These are phyloP conservation scores for Crax fasciolata DNA, from an alignment of 2,797 vertebrate species.

Conservation along the genomic window DNA sequence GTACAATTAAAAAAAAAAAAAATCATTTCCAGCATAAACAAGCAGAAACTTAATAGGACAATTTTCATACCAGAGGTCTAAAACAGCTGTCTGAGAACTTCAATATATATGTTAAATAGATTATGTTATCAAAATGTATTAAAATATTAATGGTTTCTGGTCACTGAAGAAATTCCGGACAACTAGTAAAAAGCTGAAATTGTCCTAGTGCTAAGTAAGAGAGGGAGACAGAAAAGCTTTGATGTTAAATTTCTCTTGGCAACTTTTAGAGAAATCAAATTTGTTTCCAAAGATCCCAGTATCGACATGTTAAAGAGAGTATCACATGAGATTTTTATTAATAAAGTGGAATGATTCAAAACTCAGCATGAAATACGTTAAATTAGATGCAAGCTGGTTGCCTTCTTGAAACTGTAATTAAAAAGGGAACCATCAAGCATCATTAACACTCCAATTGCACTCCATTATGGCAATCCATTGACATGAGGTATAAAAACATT, in stretches of 20 bases:
- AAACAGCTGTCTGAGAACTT: not conserved
- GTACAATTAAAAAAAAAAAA: not conserved
- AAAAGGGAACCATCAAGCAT: not conserved
- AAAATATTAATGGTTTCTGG: not conserved
- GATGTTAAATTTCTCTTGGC: not conserved
- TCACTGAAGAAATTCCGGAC: not conserved
- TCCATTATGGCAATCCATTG: not conserved
- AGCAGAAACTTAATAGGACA: not conserved
- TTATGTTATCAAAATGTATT: not conserved
- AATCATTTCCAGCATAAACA: not conserved
- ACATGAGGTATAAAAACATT: not conserved
- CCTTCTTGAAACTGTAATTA: constrained; percentile 19
- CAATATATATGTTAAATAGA: not conserved
- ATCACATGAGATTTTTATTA: constrained; percentile 37
- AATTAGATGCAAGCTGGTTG: constrained; percentile 3
- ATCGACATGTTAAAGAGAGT: not conserved
- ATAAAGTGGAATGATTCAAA: constrained; percentile 47
- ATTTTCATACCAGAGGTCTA: not conserved
- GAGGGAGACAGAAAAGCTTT: not conserved
- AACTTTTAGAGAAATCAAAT: constrained; percentile 17
- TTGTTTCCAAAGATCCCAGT: not conserved
- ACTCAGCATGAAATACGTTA: constrained; percentile 14
- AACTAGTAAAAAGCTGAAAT: not conserved
- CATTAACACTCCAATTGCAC: not conserved
- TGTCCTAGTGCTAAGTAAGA: not conserved